Evolutionary conservation across 2,113 vertebrate genomes (phyloP).

Genomic region (Bubo bubo): DNA sequence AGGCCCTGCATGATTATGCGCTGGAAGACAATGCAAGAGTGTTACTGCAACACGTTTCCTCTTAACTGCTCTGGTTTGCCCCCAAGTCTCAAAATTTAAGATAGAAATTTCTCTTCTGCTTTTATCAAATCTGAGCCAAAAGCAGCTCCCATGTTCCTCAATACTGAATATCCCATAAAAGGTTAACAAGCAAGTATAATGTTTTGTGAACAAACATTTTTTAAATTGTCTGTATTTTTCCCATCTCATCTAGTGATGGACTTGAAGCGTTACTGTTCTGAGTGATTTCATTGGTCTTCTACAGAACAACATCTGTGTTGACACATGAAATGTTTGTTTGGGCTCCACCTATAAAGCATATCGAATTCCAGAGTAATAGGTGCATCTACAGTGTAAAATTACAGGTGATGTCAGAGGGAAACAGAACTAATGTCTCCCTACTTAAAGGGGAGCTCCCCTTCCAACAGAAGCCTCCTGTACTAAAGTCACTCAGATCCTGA

Average conservation of each 20-base stretch:
- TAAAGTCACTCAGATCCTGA: neutral
- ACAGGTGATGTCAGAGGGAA: neutral
- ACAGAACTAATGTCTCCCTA: neutral
- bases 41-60: neutral
- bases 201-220: neutral
- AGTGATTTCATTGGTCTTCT: neutral
- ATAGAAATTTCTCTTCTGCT: neutral
- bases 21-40: neutral
- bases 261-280: neutral
- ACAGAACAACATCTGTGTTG: neutral
- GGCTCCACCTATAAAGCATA: conserved; percentile 23
- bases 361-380: conserved; percentile 8
- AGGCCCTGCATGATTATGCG: neutral
- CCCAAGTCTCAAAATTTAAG: neutral
- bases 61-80: neutral
- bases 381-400: neutral
- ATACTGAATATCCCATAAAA: neutral
- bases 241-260: neutral
- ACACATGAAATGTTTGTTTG: neutral
- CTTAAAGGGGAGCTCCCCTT: neutral
- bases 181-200: neutral
- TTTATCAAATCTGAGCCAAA: neutral
- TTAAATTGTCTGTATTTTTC: neutral
- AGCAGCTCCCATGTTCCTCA: neutral
- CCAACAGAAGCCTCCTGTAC: neutral